These are phyloP conservation scores for Pavo muticus DNA, from an alignment of 2,113 vertebrate genomes.

Conservation along the genomic window DNA sequence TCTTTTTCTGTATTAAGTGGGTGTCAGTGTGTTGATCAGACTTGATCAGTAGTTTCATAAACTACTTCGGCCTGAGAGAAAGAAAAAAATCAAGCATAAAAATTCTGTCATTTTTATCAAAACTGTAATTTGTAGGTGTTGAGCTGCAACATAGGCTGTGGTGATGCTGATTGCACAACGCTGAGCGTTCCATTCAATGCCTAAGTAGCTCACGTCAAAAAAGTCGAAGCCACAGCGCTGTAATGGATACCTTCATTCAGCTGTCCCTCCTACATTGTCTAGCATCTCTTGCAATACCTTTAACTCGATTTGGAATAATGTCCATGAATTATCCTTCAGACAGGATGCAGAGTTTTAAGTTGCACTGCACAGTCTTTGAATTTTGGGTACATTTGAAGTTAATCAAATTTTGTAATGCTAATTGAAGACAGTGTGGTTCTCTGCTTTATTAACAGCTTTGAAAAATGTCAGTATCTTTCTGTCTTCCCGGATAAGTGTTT, in stretches of 20 bases:
- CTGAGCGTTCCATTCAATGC: not conserved
- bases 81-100: not conserved
- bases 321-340: not conserved
- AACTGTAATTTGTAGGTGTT: not conserved
- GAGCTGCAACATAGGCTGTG: not conserved
- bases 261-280: not conserved
- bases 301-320: not conserved
- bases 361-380: not conserved
- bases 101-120: not conserved
- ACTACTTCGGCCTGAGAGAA: not conserved
- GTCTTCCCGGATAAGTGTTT: not conserved
- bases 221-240: not conserved
- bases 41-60: not conserved
- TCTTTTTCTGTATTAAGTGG: not conserved
- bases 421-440: not conserved
- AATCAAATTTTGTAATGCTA: not conserved
- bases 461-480: not conserved
- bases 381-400: not conserved
- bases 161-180: not conserved
- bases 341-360: not conserved
- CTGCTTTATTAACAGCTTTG: fast-evolving
- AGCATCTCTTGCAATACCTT: not conserved
- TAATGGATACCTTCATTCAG: not conserved
- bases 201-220: not conserved
- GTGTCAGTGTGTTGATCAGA: not conserved